Base-by-base conservation (phyloP, 1,140 invertebrate genomes). In the Drosophila melanica region DNA sequence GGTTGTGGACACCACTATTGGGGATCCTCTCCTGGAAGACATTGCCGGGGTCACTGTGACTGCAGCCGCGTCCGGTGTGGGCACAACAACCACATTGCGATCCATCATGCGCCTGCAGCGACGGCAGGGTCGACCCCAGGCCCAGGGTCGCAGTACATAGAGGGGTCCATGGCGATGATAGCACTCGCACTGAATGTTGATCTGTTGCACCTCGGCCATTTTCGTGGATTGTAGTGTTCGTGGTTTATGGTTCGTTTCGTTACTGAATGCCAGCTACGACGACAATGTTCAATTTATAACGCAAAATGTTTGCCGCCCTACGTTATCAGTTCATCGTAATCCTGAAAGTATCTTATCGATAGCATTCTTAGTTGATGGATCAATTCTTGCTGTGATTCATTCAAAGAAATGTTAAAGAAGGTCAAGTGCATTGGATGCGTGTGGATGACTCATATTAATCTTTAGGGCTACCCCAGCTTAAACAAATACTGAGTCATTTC, bases 91-190 rank as follows among this genome's bases (percentile, higher is more conserved):
- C 53, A 87, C 60, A 33, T 60, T 76, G 39, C 64, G 44, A 8
- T 70, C 35, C 77, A 86, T 78, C 81, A 87, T 86, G 64, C 84
- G 66, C n/a, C 51, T 30, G 33, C 84, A 87, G 37, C 64, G 67
- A 12, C 84, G 69, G 18, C 84, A 87, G n/a, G 84, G 84, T 50
- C 73, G 63, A n/a, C 63, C 73, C 59, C 77, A 87, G 14, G 55
- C 69, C 79, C 50, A 72, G 5, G 79, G 68, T 7, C 20, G 20
- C 2, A 76, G 41, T 12, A 68, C 18, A n/a, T 54, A 72, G 3
- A 85, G 42, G 0, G 66, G 45, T 44, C 79, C 79, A 4, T 50
- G 73, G 0, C 73, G 79, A 47, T 87, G 84, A 50, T 75, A 35
- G 60, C 84, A 87, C 23, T 87, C 84, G 73, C 76, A 82, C 11